phyloP scores from a whole-genome alignment of 2,888 invertebrate species.

The Toxonevra muliebris region DNA sequence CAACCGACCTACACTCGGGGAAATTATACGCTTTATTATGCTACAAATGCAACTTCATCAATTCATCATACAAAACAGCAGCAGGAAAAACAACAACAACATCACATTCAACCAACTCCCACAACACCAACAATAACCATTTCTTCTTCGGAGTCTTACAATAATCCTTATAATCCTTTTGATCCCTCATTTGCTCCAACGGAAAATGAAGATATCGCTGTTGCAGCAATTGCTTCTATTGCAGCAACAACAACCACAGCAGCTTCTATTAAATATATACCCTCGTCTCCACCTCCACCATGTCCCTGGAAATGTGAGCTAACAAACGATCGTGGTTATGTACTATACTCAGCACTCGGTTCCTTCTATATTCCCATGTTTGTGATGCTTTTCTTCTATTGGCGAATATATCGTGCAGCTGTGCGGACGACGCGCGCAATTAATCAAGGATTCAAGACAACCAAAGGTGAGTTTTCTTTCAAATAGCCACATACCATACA shows the following conservation, averaged over 20 bases:
- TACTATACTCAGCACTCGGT: conserved; percentile 96
- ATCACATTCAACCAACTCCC: conserved; percentile 4
- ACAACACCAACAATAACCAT: conserved; percentile 27
- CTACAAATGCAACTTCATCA: conserved; percentile 54
- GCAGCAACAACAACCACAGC: conserved; percentile 31
- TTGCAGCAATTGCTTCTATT: background rate
- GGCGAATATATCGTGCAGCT: conserved; percentile 95
- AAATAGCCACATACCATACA: too few species aligned
- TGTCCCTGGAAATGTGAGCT: conserved; percentile 90
- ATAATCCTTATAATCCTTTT: conserved; percentile 55
- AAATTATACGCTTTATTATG: conserved; percentile 64
- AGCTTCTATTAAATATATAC: conserved; percentile 28
- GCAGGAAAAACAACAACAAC: conserved; percentile 30
- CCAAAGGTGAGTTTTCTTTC: conserved; percentile 72
- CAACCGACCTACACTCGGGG: conserved; percentile 61
- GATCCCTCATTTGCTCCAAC: conserved; percentile 53
- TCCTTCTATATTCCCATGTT: conserved; percentile 98
- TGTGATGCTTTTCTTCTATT: conserved; percentile 98
- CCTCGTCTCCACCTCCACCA: conserved; percentile 66
- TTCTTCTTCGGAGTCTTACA: conserved; percentile 18
- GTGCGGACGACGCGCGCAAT: conserved; percentile 91
- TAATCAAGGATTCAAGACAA: conserved; percentile 89
- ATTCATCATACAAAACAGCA: conserved; percentile 39
- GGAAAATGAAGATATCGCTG: conserved; percentile 42
- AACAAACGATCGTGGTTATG: conserved; percentile 94